Evolutionary conservation across 2,113 vertebrate genomes (phyloP), one percentile per base, ranked within the genome.

Genomic region (Charadrius vociferus): DNA sequence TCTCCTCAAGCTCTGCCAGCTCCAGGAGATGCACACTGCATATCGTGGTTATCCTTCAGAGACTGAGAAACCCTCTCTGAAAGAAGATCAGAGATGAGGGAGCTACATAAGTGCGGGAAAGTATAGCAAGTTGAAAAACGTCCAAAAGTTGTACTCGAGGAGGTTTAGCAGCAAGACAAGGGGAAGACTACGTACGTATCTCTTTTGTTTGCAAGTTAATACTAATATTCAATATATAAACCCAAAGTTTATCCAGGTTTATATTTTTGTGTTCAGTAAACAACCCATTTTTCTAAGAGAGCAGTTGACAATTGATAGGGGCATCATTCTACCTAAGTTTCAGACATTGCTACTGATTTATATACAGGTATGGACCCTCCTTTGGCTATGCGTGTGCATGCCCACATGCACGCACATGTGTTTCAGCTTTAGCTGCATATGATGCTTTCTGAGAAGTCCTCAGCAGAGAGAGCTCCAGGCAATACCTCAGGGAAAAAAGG

Each of bases 1-100:
- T 91, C 39, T 92, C 47, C 88, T 87, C 81, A 36, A 96, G 36
- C 34, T 82, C 81, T 93, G 81, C 56, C 73, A 89, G 52, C 73
- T 94, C 81, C 81, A 75, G 34, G 52, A 94, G 87, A 39, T 49
- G 29, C 4, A 6, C 39, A 2, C n/a, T 91, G 36, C 1, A 0
- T 85, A 56, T 74, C 1, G 0, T 65, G 32, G 70, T 72, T 87
- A 61, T 75, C 43, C 84, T 43, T 93, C 1, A 0, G 36, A 85
- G 63, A 68, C 68, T 63, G 47, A 86, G 61, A 93, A 93, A 93
- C 26, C 23, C 10, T 11, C 16, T 81, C n/a, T 27, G 68, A 89
- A 91, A 49, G 72, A 41, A 77, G 50, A 84, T 68, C 66, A 79
- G 73, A 82, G 21, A 11, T 79, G 81, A 85, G 32, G 37, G 55